Base-by-base conservation (phyloP, 1,140 invertebrate species). In the Bombus superbus region DNA sequence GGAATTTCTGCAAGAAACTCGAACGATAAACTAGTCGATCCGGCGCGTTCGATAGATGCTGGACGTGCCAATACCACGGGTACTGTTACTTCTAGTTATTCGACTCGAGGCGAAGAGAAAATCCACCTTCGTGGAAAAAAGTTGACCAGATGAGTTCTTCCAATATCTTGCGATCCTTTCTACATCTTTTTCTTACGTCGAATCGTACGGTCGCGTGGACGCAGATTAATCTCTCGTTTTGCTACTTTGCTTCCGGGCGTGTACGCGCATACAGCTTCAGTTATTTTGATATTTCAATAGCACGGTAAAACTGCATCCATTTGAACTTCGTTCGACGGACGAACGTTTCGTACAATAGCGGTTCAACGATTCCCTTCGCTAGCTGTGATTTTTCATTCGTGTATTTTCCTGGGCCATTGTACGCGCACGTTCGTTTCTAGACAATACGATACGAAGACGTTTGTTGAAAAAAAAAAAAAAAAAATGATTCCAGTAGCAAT, bases 31-130 rank as follows among this genome's bases (percentile, higher is more conserved):
- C 77, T 71, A 81, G 78, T 68, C 69, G 79, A 68, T 53, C 47
- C 40, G 10, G 2, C n/a, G 44, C 57, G 72, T 81, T 81, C 71
- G 71, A 81, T 68, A 18, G 78, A 81, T 68, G 40, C 42, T 73
- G 22, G 78, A 35, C 79, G 71, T 85, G 59, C 53, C 85, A 86
- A 76, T 86, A 80, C 80, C 85, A 86, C 81, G 86, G 72, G 85
- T 91, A 92, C 89, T 91, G 89, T 91, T 91, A 91, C 88, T 85
- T 86, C 73, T 74, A 66, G 86, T 88, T 88, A 89, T 86, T 47
- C 79, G 83, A 82, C 40, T 81, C 85, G 81, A 85, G 85, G 82
- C 66, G 88, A 88, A 79, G 87, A 82, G 72, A 71, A 77, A 83
- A 83, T 83, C 47, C 44, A 13, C 3, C 71, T 57, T 68, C 25